phyloP scores from a whole-genome alignment of 1,140 invertebrate genomes.

The Glomeris maerens region DNA sequence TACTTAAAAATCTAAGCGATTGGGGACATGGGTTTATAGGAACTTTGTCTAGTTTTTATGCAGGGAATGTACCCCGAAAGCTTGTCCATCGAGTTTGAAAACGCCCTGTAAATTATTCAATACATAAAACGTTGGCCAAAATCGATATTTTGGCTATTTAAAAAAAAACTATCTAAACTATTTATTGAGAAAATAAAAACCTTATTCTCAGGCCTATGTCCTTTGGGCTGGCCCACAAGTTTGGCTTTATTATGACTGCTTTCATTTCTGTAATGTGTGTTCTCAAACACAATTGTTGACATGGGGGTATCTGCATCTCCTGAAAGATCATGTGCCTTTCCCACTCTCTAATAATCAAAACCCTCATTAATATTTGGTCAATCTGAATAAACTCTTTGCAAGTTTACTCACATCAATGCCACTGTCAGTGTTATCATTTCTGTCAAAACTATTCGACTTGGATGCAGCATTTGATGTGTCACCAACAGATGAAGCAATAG shows the following conservation, averaged over 20 bases:
- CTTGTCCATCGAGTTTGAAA: too few relatives aligned
- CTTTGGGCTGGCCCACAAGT: conserved; percentile 7
- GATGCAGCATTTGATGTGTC: conserved; percentile 21
- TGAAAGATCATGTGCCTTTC: neutral
- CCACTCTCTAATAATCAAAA: neutral
- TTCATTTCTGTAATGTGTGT: conserved; percentile 56
- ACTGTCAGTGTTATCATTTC: conserved; percentile 35
- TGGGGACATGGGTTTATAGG: too few relatives aligned
- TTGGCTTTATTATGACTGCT: conserved; percentile 19
- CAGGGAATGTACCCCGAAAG: too few relatives aligned
- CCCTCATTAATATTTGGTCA: neutral
- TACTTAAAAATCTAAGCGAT: too few relatives aligned
- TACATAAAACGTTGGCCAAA: too few relatives aligned
- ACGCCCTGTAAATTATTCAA: too few relatives aligned
- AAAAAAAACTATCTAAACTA: conserved; percentile 19
- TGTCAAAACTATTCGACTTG: conserved; percentile 23
- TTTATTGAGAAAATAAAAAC: neutral
- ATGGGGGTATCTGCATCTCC: conserved; percentile 58
- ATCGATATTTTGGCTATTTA: too few relatives aligned
- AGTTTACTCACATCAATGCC: conserved; percentile 37
- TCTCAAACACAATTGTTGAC: conserved; percentile 80
- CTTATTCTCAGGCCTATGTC: conserved; percentile 36
- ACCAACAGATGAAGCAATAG: conserved; percentile 4
- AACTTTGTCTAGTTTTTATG: too few relatives aligned
- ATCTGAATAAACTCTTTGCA: conserved; percentile 32